Percentiles rank a stretch among this genome's conserved stretches.
Evolutionary conservation across 2,797 vertebrate genomes (phyloP).

Genomic region (Gobionotothen gibberifrons): DNA sequence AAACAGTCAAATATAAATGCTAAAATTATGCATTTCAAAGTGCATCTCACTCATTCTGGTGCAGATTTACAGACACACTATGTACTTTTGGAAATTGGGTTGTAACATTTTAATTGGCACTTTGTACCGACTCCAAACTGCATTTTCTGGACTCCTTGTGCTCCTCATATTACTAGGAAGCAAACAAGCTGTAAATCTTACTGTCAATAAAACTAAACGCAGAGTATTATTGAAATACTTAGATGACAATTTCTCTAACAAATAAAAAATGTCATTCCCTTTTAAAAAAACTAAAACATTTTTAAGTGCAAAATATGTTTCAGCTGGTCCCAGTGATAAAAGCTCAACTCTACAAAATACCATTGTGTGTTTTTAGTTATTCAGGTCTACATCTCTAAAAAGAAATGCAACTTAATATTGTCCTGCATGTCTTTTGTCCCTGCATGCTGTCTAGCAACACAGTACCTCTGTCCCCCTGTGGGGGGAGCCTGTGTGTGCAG

Average conservation of each 20-base stretch:
- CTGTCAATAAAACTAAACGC: conserved; percentile 12
- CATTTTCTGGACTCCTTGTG: neutral
- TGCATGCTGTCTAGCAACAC: conserved; percentile 48
- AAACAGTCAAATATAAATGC: conserved; percentile 20
- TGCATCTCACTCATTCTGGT: conserved; percentile 20
- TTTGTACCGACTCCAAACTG: neutral
- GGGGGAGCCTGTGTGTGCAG: conserved; percentile 80
- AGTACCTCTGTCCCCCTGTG: conserved; percentile 73
- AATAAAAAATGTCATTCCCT: neutral
- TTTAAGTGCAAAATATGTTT: conserved; percentile 14
- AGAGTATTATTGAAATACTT: neutral
- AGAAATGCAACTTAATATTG: neutral
- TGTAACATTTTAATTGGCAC: conserved; percentile 12
- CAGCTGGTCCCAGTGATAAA: conserved; percentile 3
- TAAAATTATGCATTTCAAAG: neutral
- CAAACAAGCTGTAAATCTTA: neutral
- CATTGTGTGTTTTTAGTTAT: neutral
- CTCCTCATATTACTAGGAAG: neutral
- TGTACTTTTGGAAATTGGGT: conserved; percentile 10
- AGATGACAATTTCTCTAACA: neutral
- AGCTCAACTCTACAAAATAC: neutral
- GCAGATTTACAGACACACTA: conserved; percentile 2
- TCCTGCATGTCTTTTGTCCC: conserved; percentile 55
- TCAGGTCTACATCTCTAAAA: neutral
- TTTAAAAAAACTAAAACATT: neutral